Conservation (phyloP, 2,888 invertebrate genomes). For the Pyrrhosoma nymphula region DNA sequence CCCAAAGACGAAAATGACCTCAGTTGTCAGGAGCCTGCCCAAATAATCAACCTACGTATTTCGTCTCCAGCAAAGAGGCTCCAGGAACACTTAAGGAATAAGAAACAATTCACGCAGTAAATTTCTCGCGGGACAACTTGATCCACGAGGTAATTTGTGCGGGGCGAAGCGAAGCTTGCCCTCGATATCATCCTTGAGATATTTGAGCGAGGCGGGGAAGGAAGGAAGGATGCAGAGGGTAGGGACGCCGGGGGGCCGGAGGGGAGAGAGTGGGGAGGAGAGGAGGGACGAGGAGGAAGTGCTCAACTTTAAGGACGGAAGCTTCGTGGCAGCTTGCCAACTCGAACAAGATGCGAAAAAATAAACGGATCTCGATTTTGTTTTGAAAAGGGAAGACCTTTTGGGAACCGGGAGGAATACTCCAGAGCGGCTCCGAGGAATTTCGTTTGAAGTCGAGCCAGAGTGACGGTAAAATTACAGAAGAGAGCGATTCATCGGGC, state of each 20-base stretch:
- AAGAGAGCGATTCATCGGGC: not conserved
- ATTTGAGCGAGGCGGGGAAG: not conserved
- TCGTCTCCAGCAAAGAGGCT: no score
- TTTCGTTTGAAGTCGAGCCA: not conserved
- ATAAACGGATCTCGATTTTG: not conserved
- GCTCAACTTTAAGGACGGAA: slow-evolving; percentile 14
- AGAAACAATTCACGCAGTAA: not conserved
- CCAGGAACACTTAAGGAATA: not conserved
- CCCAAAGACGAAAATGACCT: no score
- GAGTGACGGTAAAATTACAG: not conserved
- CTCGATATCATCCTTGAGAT: not conserved
- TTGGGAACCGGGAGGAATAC: not conserved
- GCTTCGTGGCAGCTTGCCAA: slow-evolving; percentile 45
- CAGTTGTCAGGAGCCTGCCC: no score
- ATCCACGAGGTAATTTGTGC: not conserved
- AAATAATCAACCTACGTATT: no score
- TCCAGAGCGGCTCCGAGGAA: not conserved
- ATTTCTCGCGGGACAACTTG: not conserved
- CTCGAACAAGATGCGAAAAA: not conserved
- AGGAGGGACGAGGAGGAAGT: not conserved
- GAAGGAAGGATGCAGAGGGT: no score
- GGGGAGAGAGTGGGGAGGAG: not conserved
- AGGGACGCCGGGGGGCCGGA: no score
- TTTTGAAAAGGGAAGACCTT: slow-evolving; percentile 22
- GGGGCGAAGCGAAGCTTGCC: not conserved